These are phyloP conservation scores for Paramuricea clavata DNA, from an alignment of 92 coral and sea anemone genomes.

Conservation along the genomic window DNA sequence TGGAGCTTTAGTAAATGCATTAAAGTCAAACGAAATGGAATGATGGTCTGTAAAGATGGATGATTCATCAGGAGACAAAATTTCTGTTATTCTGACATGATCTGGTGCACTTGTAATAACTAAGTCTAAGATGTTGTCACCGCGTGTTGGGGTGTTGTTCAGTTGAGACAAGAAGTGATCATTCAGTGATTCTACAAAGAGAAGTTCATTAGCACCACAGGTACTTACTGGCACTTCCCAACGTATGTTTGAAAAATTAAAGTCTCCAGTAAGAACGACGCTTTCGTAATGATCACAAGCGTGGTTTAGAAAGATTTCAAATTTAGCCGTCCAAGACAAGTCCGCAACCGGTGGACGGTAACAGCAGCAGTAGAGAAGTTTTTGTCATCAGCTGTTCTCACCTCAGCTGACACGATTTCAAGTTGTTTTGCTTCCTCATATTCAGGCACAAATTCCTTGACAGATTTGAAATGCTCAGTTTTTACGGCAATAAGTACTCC, in stretches of 20 bases:
- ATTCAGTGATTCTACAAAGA: neutral
- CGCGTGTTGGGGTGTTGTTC: neutral
- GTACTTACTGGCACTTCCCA: neutral
- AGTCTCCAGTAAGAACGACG: neutral
- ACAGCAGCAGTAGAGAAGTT: slow-evolving; percentile 2
- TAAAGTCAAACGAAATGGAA: slow-evolving; percentile 12
- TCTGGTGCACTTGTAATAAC: slow-evolving; percentile 2
- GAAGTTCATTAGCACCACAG: neutral
- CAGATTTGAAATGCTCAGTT: neutral
- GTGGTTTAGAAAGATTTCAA: neutral
- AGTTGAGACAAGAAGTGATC: neutral
- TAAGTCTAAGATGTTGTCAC: neutral
- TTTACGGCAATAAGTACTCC: neutral
- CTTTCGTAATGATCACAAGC: neutral
- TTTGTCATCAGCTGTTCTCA: neutral
- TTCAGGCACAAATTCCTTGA: neutral
- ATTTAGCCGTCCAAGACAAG: neutral
- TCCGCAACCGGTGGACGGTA: slow-evolving; percentile 10
- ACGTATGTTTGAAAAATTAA: neutral
- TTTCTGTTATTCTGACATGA: neutral
- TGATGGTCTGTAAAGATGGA: slow-evolving; percentile 20
- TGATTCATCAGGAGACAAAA: neutral
- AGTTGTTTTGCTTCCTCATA: neutral
- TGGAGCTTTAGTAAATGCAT: neutral
- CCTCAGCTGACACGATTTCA: slow-evolving; percentile 5